phyloP scores from a whole-genome alignment of 1,140 invertebrate genomes.

The Drosophila carrolli region DNA sequence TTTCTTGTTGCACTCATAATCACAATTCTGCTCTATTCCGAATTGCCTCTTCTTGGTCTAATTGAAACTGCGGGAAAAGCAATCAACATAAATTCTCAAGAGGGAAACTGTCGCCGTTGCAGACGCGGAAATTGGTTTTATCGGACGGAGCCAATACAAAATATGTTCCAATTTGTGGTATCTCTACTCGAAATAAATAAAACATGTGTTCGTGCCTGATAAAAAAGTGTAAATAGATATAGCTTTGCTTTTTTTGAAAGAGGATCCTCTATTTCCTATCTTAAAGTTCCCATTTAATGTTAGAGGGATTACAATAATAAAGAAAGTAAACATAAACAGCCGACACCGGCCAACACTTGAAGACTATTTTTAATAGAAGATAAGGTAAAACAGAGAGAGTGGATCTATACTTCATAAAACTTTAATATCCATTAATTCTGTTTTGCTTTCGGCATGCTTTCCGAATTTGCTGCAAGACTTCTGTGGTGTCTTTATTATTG shows the following conservation, averaged over 20 bases:
- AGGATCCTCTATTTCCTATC: not conserved
- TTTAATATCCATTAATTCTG: conserved; percentile 13
- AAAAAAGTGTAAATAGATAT: conserved; percentile 13
- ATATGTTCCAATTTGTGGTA: conserved; percentile 26
- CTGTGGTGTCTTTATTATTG: conserved; percentile 24
- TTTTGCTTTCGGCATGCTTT: conserved; percentile 4
- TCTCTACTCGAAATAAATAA: conserved; percentile 9
- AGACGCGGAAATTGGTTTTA: conserved; percentile 12
- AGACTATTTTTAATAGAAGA: conserved; percentile 8
- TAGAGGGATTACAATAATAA: conserved; percentile 20
- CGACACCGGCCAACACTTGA: not conserved
- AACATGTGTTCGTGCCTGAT: conserved; percentile 15
- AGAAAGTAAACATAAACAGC: conserved; percentile 32
- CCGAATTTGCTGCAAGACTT: conserved; percentile 20
- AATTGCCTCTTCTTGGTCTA: conserved; percentile 29
- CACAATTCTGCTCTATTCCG: conserved; percentile 35
- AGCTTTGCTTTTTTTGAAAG: not conserved
- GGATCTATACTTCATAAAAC: not conserved
- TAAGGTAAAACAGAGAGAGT: not conserved
- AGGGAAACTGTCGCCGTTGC: conserved; percentile 25
- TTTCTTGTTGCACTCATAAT: conserved; percentile 71
- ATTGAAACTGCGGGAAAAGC: conserved; percentile 38
- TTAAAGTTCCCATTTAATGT: not conserved
- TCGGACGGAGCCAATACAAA: conserved; percentile 6
- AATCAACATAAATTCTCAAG: conserved; percentile 40